phyloP scores from a whole-genome alignment of 2,113 vertebrate genomes.

The Mionectes macconnelli region DNA sequence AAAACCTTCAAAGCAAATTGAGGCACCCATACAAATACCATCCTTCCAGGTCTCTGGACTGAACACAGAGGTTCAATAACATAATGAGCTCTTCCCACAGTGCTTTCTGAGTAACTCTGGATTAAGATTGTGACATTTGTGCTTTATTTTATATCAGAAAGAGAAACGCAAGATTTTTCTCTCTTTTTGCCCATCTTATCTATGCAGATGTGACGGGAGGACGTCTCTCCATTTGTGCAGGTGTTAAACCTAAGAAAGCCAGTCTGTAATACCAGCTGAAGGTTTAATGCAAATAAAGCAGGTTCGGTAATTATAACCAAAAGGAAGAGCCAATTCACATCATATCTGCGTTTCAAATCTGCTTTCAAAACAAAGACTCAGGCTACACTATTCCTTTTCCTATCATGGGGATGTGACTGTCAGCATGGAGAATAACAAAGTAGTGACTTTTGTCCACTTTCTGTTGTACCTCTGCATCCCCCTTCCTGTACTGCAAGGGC shows the following conservation, averaged over 20 bases:
- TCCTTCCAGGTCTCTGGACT: neutral
- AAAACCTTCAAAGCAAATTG: neutral
- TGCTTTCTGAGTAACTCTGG: neutral
- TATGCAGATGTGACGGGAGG: neutral
- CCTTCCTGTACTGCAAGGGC: fast-evolving
- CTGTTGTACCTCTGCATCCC: neutral
- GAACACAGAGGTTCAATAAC: neutral
- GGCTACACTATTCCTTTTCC: neutral
- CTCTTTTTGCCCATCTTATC: neutral
- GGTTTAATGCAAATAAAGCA: neutral
- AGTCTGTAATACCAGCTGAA: neutral
- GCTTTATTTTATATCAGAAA: neutral
- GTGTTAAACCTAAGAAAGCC: neutral
- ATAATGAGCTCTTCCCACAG: neutral
- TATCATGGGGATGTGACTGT: neutral
- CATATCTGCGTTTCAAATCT: fast-evolving
- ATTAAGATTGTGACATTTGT: neutral
- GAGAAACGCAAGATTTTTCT: neutral
- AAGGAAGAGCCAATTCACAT: neutral
- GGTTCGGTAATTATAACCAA: neutral
- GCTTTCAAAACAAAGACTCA: neutral
- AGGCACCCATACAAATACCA: neutral
- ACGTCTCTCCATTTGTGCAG: neutral
- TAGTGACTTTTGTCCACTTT: neutral
- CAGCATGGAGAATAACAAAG: neutral